Conservation (phyloP, 2,888 invertebrate genomes). For the Drosophila barbarae region DNA sequence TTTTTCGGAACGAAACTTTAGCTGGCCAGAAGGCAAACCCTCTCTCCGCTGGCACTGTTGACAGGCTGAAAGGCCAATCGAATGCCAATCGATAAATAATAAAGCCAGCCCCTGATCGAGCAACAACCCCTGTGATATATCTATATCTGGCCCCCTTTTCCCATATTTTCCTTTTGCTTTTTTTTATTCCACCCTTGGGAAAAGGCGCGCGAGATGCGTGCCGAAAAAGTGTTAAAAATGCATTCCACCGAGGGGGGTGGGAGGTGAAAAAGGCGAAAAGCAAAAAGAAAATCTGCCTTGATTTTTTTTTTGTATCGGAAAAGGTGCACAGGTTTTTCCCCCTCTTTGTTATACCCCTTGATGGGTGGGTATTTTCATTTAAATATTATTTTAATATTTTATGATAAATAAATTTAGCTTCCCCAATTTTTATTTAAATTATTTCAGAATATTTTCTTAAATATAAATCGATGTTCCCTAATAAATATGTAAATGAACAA, state of each 20-base stretch:
- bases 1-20: neutral
- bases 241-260: slow-evolving; percentile 29
- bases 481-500: neutral
- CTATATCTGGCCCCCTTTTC: neutral
- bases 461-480: neutral
- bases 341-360: neutral
- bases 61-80: slow-evolving; percentile 63
- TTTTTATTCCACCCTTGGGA: slow-evolving; percentile 58
- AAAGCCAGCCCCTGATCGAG: slow-evolving; percentile 40
- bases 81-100: slow-evolving; percentile 70
- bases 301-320: slow-evolving; percentile 45
- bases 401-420: too few species aligned
- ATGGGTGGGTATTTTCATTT: neutral
- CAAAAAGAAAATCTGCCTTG: slow-evolving; percentile 29
- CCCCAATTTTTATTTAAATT: too few species aligned
- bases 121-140: slow-evolving; percentile 22
- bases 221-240: slow-evolving; percentile 63
- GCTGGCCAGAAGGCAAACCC: slow-evolving; percentile 2
- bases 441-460: too few species aligned
- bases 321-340: slow-evolving; percentile 4
- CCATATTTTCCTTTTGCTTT: neutral
- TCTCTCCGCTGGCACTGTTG: slow-evolving; percentile 27
- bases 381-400: neutral
- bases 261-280: slow-evolving; percentile 10
- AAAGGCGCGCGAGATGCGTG: slow-evolving; percentile 36